phyloP scores from a whole-genome alignment of 2,113 vertebrate genomes.

The Pagrus major region DNA sequence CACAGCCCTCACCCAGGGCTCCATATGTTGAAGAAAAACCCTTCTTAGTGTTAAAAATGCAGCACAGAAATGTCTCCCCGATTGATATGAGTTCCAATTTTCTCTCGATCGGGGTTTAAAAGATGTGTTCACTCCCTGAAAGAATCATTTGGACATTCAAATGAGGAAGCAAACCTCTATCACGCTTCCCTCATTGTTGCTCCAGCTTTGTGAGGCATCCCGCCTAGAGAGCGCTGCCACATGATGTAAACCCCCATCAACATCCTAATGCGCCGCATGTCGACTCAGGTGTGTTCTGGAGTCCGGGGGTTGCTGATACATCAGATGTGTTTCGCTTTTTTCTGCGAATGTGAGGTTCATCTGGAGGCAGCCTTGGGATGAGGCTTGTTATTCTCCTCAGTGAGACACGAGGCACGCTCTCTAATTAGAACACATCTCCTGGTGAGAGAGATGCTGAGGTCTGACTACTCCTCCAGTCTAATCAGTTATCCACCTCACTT shows the following conservation, averaged over 20 bases:
- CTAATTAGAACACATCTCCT: conserved; percentile 82
- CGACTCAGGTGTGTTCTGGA: conserved; percentile 61
- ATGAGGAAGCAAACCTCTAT: conserved; percentile 1
- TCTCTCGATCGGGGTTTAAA: neutral
- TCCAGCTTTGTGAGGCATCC: conserved; percentile 22
- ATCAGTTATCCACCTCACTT: conserved; percentile 69
- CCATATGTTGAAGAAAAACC: neutral
- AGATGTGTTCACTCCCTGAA: conserved; percentile 11
- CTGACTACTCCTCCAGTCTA: conserved; percentile 63
- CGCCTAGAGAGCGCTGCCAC: conserved; percentile 3
- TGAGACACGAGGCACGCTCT: conserved; percentile 61
- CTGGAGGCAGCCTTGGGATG: conserved; percentile 58
- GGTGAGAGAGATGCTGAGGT: conserved; percentile 64
- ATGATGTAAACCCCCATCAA: conserved; percentile 8
- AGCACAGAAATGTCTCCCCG: neutral
- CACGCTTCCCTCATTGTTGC: neutral
- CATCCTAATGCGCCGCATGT: conserved; percentile 39
- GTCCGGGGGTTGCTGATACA: conserved; percentile 53
- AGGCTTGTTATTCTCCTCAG: conserved; percentile 75
- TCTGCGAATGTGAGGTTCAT: conserved; percentile 57
- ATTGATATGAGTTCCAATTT: neutral
- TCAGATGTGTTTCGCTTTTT: conserved; percentile 61
- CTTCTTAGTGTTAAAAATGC: neutral
- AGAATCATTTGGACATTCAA: neutral
- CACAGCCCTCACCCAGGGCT: neutral